phyloP scores from a whole-genome alignment of 1,140 invertebrate species.

The Eupeodes corollae region DNA sequence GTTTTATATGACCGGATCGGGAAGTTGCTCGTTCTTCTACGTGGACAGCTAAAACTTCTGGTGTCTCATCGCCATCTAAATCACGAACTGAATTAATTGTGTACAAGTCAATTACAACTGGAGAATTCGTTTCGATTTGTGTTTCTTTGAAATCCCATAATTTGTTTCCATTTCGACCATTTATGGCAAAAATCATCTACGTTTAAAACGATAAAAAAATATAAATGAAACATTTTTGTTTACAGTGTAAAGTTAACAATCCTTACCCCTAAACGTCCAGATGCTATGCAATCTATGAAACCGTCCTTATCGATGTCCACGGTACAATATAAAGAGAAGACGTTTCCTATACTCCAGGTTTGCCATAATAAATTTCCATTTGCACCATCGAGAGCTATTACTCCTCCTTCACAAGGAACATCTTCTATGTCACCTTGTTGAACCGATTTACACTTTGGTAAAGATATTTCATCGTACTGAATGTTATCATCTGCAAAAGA shows the following conservation, averaged over 20 bases:
- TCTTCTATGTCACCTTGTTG: conserved; percentile 22
- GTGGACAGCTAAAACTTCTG: conserved; percentile 63
- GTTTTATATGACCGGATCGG: conserved; percentile 48
- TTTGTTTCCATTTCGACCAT: conserved; percentile 51
- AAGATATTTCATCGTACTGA: conserved; percentile 26
- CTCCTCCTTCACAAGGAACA: conserved; percentile 59
- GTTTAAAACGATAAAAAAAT: background rate
- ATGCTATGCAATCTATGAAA: conserved; percentile 59
- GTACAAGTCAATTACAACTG: conserved; percentile 43
- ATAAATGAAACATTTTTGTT: conserved; percentile 15
- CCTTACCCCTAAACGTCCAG: conserved; percentile 58
- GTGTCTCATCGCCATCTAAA: conserved; percentile 56
- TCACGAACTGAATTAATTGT: conserved; percentile 62
- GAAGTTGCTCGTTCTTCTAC: conserved; percentile 40
- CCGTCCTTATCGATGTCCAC: conserved; percentile 60
- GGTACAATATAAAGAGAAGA: conserved; percentile 65
- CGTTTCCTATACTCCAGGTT: conserved; percentile 58
- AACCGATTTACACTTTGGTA: conserved; percentile 29
- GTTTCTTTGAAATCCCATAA: conserved; percentile 53
- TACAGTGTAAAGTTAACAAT: background rate
- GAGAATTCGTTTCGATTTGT: conserved; percentile 34
- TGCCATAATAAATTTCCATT: conserved; percentile 66
- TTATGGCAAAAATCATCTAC: conserved; percentile 55
- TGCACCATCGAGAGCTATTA: conserved; percentile 62
- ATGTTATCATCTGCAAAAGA: conserved; percentile 34